A percentile compares a stretch with the other conserved stretches of the same genome.
phyloP scores from a whole-genome alignment of 2,113 vertebrate species.

The Limnothrissa miodon region DNA sequence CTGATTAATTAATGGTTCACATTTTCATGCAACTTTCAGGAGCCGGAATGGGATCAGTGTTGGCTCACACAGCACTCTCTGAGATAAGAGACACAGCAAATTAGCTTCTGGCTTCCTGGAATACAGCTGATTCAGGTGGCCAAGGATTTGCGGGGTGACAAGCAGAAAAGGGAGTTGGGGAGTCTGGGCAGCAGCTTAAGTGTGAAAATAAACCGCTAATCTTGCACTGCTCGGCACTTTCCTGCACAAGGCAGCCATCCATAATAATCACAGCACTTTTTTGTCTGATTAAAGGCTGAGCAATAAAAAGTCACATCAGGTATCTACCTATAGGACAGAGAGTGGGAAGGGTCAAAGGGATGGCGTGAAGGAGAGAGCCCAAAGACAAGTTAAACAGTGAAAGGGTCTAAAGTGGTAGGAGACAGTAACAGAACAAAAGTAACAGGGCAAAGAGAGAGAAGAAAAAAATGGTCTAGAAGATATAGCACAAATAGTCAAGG shows the following conservation, averaged over 20 bases:
- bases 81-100: neutral
- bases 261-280: neutral
- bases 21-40: neutral
- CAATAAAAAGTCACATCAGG: neutral
- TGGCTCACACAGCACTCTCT: constrained; percentile 6
- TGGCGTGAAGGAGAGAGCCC: neutral
- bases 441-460: no score
- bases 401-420: neutral
- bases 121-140: constrained; percentile 19
- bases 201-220: neutral
- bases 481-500: no score
- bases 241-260: neutral
- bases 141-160: neutral
- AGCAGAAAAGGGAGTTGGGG: neutral
- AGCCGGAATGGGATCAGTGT: neutral
- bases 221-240: neutral
- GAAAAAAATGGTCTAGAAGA: no score
- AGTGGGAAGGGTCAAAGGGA: neutral
- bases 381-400: neutral
- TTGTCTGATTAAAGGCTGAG: neutral
- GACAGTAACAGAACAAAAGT: no score
- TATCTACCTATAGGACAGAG: neutral
- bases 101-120: neutral
- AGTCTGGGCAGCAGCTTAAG: neutral
- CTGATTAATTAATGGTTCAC: neutral